A percentile compares a stretch with the other conserved stretches of the same genome.
These are phyloP conservation scores for Melanerpes aurifrons DNA, from an alignment of 2,113 vertebrate species.

Conservation along the genomic window DNA sequence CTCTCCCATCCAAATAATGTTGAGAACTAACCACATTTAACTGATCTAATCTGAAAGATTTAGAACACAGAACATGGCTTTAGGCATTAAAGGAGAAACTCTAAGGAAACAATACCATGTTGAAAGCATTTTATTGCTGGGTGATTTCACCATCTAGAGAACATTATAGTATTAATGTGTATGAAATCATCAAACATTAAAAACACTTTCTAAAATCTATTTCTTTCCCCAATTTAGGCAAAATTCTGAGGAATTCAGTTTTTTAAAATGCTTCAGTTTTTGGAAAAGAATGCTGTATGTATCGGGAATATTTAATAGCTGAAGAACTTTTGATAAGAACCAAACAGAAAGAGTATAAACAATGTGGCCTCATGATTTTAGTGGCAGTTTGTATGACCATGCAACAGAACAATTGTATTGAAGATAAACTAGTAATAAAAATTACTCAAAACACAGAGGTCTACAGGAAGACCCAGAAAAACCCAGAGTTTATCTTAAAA, in stretches of 20 bases:
- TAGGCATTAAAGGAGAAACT: neutral
- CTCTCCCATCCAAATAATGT: neutral
- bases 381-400: neutral
- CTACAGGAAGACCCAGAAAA: neutral
- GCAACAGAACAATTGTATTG: neutral
- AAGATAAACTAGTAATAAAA: neutral
- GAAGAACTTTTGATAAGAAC: neutral
- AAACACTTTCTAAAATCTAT: neutral
- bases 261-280: neutral
- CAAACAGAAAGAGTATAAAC: neutral
- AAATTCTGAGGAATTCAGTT: neutral
- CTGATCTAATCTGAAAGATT: neutral
- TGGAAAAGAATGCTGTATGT: neutral
- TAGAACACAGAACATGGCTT: neutral
- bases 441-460: neutral
- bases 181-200: constrained; percentile 1
- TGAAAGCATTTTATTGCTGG: neutral
- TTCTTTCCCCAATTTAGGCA: neutral
- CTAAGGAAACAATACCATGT: neutral
- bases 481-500: neutral
- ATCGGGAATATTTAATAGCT: neutral
- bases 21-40: neutral
- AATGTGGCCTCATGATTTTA: neutral
- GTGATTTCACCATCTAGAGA: neutral
- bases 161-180: neutral